Conservation (phyloP, 2,797 vertebrate genomes). For the Coluber constrictor region DNA sequence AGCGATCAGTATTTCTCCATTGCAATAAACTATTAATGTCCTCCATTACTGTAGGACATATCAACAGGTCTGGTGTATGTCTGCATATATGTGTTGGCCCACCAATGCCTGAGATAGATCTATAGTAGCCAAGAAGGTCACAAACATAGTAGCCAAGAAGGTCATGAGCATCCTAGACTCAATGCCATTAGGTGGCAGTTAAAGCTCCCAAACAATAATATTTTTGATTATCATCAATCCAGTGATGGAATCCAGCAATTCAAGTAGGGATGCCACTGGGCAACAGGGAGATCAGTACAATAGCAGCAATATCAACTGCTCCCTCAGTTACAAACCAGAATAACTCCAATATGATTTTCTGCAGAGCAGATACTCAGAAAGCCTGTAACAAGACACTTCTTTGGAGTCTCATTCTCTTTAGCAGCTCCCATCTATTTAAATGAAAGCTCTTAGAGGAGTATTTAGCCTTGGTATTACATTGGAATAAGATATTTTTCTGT, state of each 20-base stretch:
- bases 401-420: neutral
- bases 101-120: neutral
- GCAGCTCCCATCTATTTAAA: neutral
- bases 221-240: neutral
- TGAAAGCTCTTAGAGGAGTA: neutral
- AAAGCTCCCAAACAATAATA: neutral
- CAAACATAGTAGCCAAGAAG: neutral
- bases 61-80: neutral
- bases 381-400: neutral
- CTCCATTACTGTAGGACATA: neutral
- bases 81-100: neutral
- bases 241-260: neutral
- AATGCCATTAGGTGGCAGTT: neutral
- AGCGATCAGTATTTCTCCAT: neutral
- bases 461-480: neutral
- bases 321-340: neutral
- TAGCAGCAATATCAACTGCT: neutral
- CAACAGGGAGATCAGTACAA: neutral
- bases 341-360: neutral
- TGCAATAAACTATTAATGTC: neutral
- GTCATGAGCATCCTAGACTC: neutral
- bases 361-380: neutral
- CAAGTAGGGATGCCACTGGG: neutral
- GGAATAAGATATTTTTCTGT: neutral
- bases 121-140: neutral